Percentiles rank a stretch among this genome's conserved stretches.
Evolutionary conservation across 2,113 vertebrate genomes (phyloP).

Genomic region (Uropsilus gracilis): DNA sequence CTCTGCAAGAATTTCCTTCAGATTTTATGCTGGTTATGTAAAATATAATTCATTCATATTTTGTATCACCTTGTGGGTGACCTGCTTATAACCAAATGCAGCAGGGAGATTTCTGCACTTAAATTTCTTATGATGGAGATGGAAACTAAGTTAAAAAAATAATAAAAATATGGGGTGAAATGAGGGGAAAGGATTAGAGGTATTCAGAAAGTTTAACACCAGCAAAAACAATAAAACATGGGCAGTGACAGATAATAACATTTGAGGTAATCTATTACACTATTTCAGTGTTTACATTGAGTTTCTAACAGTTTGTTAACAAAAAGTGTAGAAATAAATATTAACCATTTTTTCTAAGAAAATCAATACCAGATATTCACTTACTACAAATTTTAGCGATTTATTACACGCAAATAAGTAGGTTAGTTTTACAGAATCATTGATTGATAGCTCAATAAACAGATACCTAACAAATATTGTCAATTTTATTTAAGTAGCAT

Average conservation of each 20-base stretch:
- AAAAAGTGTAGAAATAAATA: not conserved
- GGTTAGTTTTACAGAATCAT: not conserved
- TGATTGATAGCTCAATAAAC: not conserved
- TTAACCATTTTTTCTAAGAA: not conserved
- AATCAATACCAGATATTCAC: not conserved
- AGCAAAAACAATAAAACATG: not conserved
- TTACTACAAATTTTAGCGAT: not conserved
- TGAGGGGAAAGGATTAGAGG: too few species aligned
- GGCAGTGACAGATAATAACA: too few species aligned
- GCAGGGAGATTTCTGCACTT: not conserved
- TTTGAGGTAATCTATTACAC: not conserved
- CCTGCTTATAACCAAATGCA: not conserved
- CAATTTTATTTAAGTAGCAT: not conserved
- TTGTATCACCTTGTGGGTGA: not conserved
- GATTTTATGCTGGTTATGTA: not conserved
- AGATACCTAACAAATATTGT: not conserved
- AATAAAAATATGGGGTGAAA: too few species aligned
- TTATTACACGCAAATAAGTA: not conserved
- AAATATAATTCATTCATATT: not conserved
- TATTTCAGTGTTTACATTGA: not conserved
- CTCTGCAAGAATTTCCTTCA: not conserved
- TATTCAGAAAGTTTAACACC: too few species aligned
- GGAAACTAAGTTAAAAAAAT: not conserved
- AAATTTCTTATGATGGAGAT: not conserved
- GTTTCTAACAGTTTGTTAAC: not conserved